phyloP scores from a whole-genome alignment of 1,140 invertebrate genomes.

The Apolygus lucorum region DNA sequence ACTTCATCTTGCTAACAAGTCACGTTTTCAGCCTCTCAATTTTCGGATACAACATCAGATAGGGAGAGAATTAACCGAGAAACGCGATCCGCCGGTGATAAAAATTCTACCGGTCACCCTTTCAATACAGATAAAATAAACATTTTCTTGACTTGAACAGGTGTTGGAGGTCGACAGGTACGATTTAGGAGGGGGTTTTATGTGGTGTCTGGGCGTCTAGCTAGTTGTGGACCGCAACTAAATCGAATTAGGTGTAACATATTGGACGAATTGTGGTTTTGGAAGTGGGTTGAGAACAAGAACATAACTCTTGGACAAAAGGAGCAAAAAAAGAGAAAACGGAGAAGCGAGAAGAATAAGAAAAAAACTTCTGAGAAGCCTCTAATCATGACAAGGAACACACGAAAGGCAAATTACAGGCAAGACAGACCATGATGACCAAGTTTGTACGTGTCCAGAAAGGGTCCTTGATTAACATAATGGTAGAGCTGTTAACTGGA shows the following conservation, averaged over 20 bases:
- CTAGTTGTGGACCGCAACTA: no score
- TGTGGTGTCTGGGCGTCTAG: no score
- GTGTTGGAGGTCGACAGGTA: no score
- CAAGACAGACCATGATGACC: constrained; percentile 5
- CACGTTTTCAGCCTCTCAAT: constrained; percentile 10
- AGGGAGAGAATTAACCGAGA: not conserved
- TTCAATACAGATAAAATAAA: not conserved
- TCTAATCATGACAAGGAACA: constrained; percentile 16
- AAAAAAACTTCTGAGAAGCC: not conserved
- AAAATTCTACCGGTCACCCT: not conserved
- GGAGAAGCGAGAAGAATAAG: not conserved
- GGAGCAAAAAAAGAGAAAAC: no score
- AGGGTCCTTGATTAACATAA: constrained; percentile 7
- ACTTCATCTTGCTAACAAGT: constrained; percentile 10
- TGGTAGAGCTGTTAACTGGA: constrained; percentile 13
- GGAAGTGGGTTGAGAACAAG: no score
- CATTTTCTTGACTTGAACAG: no score
- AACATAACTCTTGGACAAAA: no score
- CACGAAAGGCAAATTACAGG: constrained; percentile 15
- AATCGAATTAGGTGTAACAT: no score
- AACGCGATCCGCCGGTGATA: constrained; percentile 2
- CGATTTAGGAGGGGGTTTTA: no score
- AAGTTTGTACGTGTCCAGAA: constrained; percentile 13
- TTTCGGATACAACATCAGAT: constrained; percentile 3
- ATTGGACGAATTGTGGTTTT: no score